Conservation (phyloP, 2,797 vertebrate genomes). For the Clarias laeviceps region DNA sequence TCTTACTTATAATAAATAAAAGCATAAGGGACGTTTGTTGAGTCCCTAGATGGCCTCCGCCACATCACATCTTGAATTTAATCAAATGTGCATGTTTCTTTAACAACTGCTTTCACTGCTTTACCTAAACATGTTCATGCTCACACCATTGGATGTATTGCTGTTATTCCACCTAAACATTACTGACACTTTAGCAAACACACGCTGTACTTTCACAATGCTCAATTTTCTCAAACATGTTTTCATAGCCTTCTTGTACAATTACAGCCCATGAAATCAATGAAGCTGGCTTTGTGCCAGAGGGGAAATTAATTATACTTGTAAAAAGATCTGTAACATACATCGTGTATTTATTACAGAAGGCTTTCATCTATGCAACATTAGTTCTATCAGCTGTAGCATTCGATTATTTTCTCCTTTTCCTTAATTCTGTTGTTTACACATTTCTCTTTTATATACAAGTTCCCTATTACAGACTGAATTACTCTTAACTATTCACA, state of each 20-base stretch:
- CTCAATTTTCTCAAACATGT: not conserved
- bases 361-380: conserved; percentile 26
- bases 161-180: not conserved
- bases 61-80: not conserved
- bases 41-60: not conserved
- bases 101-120: not conserved
- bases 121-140: not conserved
- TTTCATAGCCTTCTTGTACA: not conserved
- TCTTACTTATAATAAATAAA: not conserved
- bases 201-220: not conserved
- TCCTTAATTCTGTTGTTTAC: conserved; percentile 26
- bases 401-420: conserved; percentile 7
- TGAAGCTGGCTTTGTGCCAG: not conserved
- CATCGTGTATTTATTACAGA: not conserved
- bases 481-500: conserved; percentile 7
- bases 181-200: not conserved
- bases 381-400: conserved; percentile 2
- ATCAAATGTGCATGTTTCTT: not conserved
- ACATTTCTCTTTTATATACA: conserved; percentile 15
- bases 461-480: not conserved
- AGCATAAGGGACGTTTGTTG: conserved; percentile 2
- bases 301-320: not conserved
- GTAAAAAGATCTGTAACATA: not conserved
- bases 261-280: not conserved
- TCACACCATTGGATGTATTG: not conserved